Percentiles rank a stretch among this genome's conserved stretches.
Evolutionary conservation across 2,888 invertebrate genomes (phyloP).

Genomic region (Didymodactylos carnosus): DNA sequence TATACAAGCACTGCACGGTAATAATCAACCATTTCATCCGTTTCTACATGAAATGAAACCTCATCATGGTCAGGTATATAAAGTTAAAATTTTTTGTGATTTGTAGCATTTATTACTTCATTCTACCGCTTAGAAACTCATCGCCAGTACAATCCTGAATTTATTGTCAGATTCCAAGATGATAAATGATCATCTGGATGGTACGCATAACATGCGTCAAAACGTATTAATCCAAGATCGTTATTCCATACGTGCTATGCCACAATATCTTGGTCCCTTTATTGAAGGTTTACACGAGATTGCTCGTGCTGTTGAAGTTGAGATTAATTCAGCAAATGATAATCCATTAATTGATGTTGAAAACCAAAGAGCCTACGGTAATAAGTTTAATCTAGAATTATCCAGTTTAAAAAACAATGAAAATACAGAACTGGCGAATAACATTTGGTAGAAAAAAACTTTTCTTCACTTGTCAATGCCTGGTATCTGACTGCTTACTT

Average conservation of each 20-base stretch:
- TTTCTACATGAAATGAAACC: slow-evolving; percentile 16
- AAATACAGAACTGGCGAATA: too few relatives aligned
- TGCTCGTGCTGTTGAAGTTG: slow-evolving; percentile 14
- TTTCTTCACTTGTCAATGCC: too few relatives aligned
- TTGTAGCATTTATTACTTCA: too few relatives aligned
- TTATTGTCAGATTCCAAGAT: neutral
- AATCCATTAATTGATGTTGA: slow-evolving; percentile 18
- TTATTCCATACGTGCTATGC: slow-evolving; percentile 18
- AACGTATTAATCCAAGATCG: slow-evolving; percentile 18
- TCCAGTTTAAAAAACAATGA: too few relatives aligned
- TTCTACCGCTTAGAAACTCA: too few relatives aligned
- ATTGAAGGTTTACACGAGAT: slow-evolving; percentile 16
- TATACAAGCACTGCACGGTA: neutral
- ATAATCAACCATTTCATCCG: neutral
- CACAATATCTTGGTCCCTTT: slow-evolving; percentile 19
- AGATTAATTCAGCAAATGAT: slow-evolving; percentile 19
- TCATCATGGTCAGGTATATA: slow-evolving; percentile 8
- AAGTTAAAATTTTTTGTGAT: too few relatives aligned
- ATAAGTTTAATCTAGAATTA: too few relatives aligned
- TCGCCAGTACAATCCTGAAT: too few relatives aligned
- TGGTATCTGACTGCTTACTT: too few relatives aligned
- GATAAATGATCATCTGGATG: neutral
- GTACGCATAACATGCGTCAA: neutral
- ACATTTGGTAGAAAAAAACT: too few relatives aligned
- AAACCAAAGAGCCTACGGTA: neutral